Base-by-base conservation (phyloP, 2,797 vertebrate species). In the Heterohyrax brucei region DNA sequence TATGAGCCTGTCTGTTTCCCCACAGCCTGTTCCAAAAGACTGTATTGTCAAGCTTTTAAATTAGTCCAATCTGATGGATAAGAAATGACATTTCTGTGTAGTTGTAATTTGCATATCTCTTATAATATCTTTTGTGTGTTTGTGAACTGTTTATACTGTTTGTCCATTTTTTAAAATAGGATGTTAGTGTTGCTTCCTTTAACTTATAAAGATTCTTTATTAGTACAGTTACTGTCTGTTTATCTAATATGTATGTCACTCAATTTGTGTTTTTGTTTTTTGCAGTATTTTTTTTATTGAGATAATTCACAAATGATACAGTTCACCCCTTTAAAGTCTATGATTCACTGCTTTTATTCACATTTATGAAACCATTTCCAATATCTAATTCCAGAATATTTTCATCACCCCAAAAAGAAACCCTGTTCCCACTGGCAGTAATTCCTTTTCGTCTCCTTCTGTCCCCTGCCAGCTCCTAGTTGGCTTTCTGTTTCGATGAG, bases 81-180 rank as follows among this genome's bases (percentile, higher is more conserved):
- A 87, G 24, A 94, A 82, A n/a, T 82, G 44, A 90, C 30, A 50
- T 93, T 62, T 50, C 39, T 16, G 0, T 48, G 9, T 76, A 83
- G 39, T 46, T 72, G 76, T 84, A 64, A 95, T 93, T 89, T 84
- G 26, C 62, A 88, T 62, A 84, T 91, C 75, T 91, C 48, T 91
- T 93, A 93, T 93, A 79, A 46, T 83, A 7, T 75, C 56, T 78
- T 95, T 84, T 95, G 90, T 68, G 87, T 48, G 87, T 72, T 76
- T 14, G 44, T 80, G 30, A 56, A 13, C 18, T 56, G 53, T 56
- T 56, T 16, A 56, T 56, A 56, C 53, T 83, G 68, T 33, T 91
- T 73, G 30, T 16, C 61, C 70, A 61, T 68, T 96, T 93, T 80
- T 84, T 91, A 24, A 53, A 91, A 64, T 59, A 66, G 62, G 28